Base-by-base conservation (phyloP, 1,140 invertebrate species). In the Asbolus verrucosus region DNA sequence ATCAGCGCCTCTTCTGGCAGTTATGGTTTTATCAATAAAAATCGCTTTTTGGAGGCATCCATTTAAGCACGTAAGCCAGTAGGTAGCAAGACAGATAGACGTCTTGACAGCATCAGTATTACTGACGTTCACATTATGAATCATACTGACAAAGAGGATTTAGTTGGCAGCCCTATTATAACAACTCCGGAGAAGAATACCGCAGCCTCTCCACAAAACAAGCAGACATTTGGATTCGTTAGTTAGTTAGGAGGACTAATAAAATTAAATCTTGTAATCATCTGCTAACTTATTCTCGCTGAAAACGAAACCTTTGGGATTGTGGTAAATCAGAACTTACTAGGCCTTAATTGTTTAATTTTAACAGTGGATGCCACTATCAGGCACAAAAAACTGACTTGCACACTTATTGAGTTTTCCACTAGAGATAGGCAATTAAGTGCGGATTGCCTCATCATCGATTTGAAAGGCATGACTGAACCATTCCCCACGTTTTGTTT, bases 41-140 rank as follows among this genome's bases (percentile, higher is more conserved):
- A 67, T 59, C 46, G 43, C 66, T 50, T 36, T 38, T 24, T 36
- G 41, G 27, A 27, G 54, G 43, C 65, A 67, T 54, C 24, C 43
- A 50, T 67, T 67, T 67, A 19, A 59, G 27, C 54, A 38, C 16
- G 19, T 69, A 70, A 73, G 71, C 67, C 69, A 67, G 63, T 65
- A 73, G 65, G 68, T 69, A 73, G 65, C 62, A 67, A 67, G 69
- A 73, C 67, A 59, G 70, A 72, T 72, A 72, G 72, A 69, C 46
- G 41, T 43, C 30, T 62, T 67, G 72, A 73, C 72, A 73, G 72
- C 69, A 15, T 62, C 50, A 71, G 70, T 71, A 71, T 69, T 73
- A 73, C 63, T 73, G 72, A 73, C 69, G 69, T 60, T 41, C 59
- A 70, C 70, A 73, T 71, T 73, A 73, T 73, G 72, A 73, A 73